Percentiles rank a stretch among this genome's conserved stretches.
Evolutionary conservation across 1,140 invertebrate genomes (phyloP).

Genomic region (Chionoecetes opilio): DNA sequence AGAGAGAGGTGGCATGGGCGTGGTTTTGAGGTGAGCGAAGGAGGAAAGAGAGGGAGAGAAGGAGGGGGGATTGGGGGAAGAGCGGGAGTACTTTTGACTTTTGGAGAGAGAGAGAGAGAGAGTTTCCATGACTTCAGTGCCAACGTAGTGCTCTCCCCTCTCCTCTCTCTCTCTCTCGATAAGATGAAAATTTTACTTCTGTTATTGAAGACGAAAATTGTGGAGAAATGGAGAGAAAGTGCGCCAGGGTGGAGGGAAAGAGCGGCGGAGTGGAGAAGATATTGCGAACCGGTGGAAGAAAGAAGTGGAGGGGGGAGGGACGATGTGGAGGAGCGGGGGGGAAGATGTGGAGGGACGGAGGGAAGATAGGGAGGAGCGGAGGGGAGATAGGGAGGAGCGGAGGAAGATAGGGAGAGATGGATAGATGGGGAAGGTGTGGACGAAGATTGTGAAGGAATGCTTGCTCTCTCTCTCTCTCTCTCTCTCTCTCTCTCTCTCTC

Average conservation of each 20-base stretch:
- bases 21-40: background rate
- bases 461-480: too few species aligned
- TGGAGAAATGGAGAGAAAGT: background rate
- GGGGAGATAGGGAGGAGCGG: background rate
- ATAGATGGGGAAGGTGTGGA: background rate
- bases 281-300: background rate
- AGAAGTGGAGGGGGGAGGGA: background rate
- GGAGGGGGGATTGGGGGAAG: background rate
- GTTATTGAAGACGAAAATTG: background rate
- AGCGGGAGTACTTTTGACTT: background rate
- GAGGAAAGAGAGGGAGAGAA: background rate
- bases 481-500: background rate
- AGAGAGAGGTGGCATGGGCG: background rate
- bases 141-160: background rate
- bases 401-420: background rate
- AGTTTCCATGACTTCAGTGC: background rate
- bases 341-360: background rate
- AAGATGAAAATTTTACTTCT: background rate
- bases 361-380: background rate
- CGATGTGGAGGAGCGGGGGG: background rate
- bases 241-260: background rate
- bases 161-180: conserved; percentile 58
- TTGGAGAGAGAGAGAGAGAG: background rate
- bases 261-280: background rate
- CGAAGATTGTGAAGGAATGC: background rate